phyloP scores from a whole-genome alignment of 2,113 vertebrate genomes.

The Coryphaenoides rupestris region DNA sequence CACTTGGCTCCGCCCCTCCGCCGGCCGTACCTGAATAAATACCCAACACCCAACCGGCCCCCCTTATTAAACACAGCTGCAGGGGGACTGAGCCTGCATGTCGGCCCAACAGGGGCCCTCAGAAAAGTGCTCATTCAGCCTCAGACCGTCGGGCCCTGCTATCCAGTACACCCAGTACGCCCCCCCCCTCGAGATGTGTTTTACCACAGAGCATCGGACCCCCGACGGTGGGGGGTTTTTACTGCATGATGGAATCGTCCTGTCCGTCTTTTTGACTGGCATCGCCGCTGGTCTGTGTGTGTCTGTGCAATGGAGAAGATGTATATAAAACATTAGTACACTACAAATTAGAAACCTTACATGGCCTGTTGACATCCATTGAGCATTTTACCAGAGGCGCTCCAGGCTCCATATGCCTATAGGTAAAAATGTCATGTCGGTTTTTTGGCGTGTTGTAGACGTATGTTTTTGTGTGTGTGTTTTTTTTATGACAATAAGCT shows the following conservation, averaged over 20 bases:
- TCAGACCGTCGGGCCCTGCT: conserved; percentile 18
- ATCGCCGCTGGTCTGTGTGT: too few relatives aligned
- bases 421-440: too few relatives aligned
- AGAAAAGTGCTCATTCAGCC: conserved; percentile 55
- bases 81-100: conserved; percentile 45
- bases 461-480: too few relatives aligned
- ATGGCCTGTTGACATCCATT: too few relatives aligned
- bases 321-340: too few relatives aligned
- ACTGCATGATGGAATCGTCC: conserved; percentile 20
- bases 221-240: conserved; percentile 39
- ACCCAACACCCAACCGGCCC: conserved; percentile 54
- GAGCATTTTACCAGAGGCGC: too few relatives aligned
- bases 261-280: conserved; percentile 49
- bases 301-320: too few relatives aligned
- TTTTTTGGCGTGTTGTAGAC: too few relatives aligned
- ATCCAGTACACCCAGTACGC: conserved; percentile 13
- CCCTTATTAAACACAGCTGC: conserved; percentile 77
- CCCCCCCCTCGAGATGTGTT: conserved; percentile 17
- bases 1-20: conserved; percentile 46
- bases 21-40: conserved; percentile 75
- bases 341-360: too few relatives aligned
- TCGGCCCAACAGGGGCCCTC: conserved; percentile 41
- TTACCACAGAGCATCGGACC: conserved; percentile 35
- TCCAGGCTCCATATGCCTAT: too few relatives aligned
- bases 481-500: too few relatives aligned